Evolutionary conservation across 2,888 invertebrate species (phyloP).

Genomic region (Sesia apiformis): DNA sequence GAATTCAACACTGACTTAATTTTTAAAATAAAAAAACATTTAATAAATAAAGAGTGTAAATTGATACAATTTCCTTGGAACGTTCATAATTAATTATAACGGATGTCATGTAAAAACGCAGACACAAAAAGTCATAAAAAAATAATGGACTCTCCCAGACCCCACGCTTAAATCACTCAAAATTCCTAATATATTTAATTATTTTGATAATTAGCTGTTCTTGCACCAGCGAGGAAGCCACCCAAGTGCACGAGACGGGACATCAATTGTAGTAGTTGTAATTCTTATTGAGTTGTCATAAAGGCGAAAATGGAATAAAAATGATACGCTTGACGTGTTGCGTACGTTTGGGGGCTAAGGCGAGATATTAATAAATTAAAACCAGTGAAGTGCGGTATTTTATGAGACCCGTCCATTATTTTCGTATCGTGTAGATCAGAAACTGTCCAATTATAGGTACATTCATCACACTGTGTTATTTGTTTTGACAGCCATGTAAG

Average conservation of each 20-base stretch:
- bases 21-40: too few species aligned
- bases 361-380: constrained; percentile 33
- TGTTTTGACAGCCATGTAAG: constrained; percentile 53
- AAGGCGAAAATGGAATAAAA: too few species aligned
- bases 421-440: constrained; percentile 39
- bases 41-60: too few species aligned
- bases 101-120: not conserved
- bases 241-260: not conserved
- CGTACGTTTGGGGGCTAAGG: constrained; percentile 15
- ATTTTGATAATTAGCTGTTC: not conserved
- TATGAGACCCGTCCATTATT: constrained; percentile 18
- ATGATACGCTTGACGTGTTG: constrained; percentile 22
- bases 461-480: constrained; percentile 60
- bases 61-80: too few species aligned
- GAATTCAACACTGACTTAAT: too few species aligned
- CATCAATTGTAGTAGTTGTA: too few species aligned
- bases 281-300: too few species aligned
- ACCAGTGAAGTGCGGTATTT: constrained; percentile 1
- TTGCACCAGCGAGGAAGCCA: not conserved
- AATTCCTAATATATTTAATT: not conserved
- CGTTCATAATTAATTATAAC: not conserved
- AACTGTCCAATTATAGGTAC: constrained; percentile 52
- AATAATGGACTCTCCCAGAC: constrained; percentile 5
- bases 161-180: constrained; percentile 5
- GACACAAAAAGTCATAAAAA: not conserved